These are phyloP conservation scores for Nematostella vectensis DNA, from an alignment of 92 coral and sea anemone species.

Conservation along the genomic window DNA sequence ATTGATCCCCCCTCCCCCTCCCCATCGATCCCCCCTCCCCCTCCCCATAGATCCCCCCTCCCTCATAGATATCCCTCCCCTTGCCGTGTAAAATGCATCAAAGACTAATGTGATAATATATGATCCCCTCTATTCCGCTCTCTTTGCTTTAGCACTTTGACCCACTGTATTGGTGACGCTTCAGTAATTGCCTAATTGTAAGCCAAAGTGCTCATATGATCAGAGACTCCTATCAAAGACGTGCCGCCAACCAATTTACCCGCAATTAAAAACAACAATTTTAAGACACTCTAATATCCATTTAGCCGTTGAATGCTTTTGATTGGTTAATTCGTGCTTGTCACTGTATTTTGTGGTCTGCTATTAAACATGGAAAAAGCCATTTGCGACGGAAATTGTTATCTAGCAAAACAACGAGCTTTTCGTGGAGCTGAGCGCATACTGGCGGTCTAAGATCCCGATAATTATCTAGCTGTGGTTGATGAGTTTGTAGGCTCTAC, in stretches of 20 bases:
- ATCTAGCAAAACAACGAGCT: not conserved
- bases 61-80: too few relatives aligned
- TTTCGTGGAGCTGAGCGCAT: not conserved
- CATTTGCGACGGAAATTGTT: slow-evolving; percentile 3
- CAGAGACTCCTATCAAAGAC: slow-evolving; percentile 12
- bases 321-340: not conserved
- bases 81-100: too few relatives aligned
- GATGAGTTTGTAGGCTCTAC: not conserved
- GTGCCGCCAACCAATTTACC: slow-evolving; percentile 8
- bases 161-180: too few relatives aligned
- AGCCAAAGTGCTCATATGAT: too few relatives aligned
- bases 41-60: too few relatives aligned
- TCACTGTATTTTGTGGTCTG: not conserved
- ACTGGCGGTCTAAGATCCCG: not conserved
- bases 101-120: too few relatives aligned
- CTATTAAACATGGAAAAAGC: not conserved
- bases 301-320: not conserved
- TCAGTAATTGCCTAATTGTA: too few relatives aligned
- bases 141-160: too few relatives aligned
- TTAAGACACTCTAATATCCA: not conserved
- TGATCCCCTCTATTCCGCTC: too few relatives aligned
- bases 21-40: too few relatives aligned
- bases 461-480: not conserved
- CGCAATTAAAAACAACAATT: slow-evolving; percentile 9
- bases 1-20: too few relatives aligned